These are phyloP conservation scores for Castor canadensis DNA, from an alignment of 2,113 vertebrate genomes.

Conservation along the genomic window DNA sequence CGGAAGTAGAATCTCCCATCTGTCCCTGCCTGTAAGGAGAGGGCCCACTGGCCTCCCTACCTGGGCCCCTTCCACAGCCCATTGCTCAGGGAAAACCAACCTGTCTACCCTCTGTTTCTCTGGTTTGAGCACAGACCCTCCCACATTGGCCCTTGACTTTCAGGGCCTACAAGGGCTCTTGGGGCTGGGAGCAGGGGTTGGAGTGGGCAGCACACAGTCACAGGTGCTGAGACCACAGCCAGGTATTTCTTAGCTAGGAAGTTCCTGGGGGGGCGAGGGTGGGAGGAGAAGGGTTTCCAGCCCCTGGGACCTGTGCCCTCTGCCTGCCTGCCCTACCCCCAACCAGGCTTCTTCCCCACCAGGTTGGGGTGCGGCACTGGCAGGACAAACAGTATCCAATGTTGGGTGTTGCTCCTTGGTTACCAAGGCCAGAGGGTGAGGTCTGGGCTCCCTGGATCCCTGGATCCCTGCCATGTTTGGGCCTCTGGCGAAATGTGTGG, in stretches of 20 bases:
- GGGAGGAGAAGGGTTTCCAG: neutral
- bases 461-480: conserved; percentile 70
- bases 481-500: conserved; percentile 64
- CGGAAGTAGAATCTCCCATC: neutral
- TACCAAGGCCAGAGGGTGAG: conserved; percentile 41
- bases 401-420: conserved; percentile 54
- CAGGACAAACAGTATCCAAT: conserved; percentile 64
- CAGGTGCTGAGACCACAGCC: neutral
- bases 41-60: neutral
- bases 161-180: neutral
- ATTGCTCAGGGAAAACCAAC: neutral
- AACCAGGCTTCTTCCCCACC: neutral
- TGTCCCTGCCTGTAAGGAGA: neutral
- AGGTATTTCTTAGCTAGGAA: neutral
- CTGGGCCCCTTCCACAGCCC: neutral
- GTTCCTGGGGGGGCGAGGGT: neutral
- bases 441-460: conserved; percentile 1
- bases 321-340: neutral
- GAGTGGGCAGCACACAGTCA: no score
- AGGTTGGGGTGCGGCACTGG: conserved; percentile 19
- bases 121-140: neutral
- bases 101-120: neutral
- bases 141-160: neutral
- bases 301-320: no score
- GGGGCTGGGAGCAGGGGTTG: neutral